A percentile compares a stretch with the other conserved stretches of the same genome.
phyloP scores from a whole-genome alignment of 2,797 vertebrate genomes.

The Scomberomorus guttatus region DNA sequence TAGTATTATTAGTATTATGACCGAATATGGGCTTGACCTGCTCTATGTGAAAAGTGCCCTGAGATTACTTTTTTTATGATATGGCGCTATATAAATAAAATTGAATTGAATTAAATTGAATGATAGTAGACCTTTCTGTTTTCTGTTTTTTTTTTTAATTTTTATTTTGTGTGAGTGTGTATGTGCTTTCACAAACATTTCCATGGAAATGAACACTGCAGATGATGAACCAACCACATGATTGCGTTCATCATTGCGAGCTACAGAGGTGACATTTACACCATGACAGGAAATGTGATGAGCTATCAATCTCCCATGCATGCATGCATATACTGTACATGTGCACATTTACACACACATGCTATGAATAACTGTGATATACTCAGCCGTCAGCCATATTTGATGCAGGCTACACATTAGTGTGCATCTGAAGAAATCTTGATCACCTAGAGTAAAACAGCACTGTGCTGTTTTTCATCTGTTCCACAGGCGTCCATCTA shows the following conservation, averaged over 20 bases:
- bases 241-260: constrained; percentile 65
- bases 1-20: too few species aligned
- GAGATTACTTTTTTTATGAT: too few species aligned
- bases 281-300: constrained; percentile 72
- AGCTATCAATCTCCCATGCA: constrained; percentile 71
- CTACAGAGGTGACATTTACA: constrained; percentile 76
- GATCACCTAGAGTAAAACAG: constrained; percentile 63
- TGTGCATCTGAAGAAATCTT: constrained; percentile 49
- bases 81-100: too few species aligned
- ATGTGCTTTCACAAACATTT: constrained; percentile 29
- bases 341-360: not conserved
- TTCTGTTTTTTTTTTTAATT: too few species aligned
- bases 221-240: constrained; percentile 66
- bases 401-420: constrained; percentile 52
- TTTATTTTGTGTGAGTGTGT: not conserved
- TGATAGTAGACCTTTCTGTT: too few species aligned
- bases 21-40: too few species aligned
- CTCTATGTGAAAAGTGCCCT: too few species aligned
- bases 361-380: constrained; percentile 60
- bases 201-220: constrained; percentile 50
- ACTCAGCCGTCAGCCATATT: constrained; percentile 52
- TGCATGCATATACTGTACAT: constrained; percentile 36
- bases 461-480: constrained; percentile 15
- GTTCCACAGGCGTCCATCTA: constrained; percentile 21
- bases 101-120: too few species aligned